These are phyloP conservation scores for Muschampia plurimacula DNA, from an alignment of 2,888 invertebrate species.

Conservation along the genomic window DNA sequence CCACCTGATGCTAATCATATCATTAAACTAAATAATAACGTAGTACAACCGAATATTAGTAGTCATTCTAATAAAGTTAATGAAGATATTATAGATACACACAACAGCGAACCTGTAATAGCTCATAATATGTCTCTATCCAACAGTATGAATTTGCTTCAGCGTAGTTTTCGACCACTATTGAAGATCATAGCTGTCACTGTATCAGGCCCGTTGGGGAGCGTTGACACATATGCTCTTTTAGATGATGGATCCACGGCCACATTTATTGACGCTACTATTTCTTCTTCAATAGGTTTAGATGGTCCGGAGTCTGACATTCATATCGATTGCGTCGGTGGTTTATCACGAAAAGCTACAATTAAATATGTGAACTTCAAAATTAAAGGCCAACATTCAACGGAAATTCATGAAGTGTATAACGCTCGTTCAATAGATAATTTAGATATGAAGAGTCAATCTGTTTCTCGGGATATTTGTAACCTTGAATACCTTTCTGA, in stretches of 20 bases:
- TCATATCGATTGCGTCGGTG: slow-evolving; percentile 1
- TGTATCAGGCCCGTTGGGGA: slow-evolving; percentile 1
- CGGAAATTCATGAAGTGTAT: background rate
- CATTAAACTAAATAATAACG: background rate
- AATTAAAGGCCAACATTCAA: background rate
- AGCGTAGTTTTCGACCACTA: background rate
- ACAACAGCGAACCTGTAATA: background rate
- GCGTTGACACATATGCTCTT: background rate
- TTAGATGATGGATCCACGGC: slow-evolving; percentile 1
- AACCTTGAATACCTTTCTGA: background rate
- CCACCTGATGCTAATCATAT: background rate
- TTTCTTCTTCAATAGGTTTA: slow-evolving; percentile 6
- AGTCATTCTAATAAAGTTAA: background rate
- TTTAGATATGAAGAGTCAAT: background rate
- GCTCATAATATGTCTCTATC: background rate
- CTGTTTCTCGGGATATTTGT: background rate
- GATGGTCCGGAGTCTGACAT: slow-evolving; percentile 6
- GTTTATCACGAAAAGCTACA: slow-evolving; percentile 4
- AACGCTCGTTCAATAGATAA: background rate
- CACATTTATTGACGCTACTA: background rate
- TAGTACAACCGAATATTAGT: background rate
- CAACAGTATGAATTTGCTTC: background rate
- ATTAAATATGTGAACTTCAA: slow-evolving; percentile 5
- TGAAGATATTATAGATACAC: background rate
- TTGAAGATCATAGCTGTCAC: slow-evolving; percentile 1